Evolutionary conservation across 1,140 invertebrate species (phyloP), one percentile per base, ranked within the genome.

Genomic region (Ceratina japonica): DNA sequence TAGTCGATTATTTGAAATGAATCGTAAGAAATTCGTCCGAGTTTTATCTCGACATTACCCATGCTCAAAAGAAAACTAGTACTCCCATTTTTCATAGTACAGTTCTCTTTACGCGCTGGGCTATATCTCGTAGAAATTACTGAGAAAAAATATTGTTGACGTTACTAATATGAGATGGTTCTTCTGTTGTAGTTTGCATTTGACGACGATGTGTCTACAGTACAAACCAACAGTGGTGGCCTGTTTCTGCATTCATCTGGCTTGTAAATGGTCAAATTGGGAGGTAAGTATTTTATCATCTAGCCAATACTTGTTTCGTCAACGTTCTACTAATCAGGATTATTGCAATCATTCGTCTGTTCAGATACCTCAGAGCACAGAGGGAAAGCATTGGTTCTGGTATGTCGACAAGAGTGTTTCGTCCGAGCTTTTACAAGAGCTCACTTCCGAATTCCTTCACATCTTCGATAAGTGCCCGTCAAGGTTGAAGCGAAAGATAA

Each of bases 251-350:
- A 99, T 99, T 90, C 97, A 99, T 92, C 93, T 99, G 16, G 98
- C 98, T 2, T 98, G 97, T 89, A 99, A 98, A 93, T 99, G 98
- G 98, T 98, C 97, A 12, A 97, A 96, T 89, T 98, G 97, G 96
- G 96, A 97, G 94, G 97, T 97, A 93, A 95, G 93, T 81, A 94
- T 44, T 44, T 10, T 44, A 44, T 44, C 37, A 8, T 44, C 5
- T 44, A 44, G 10, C 10, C 37, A 44, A 10, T 8, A 37, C 52
- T 65, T 58, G 64, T 16, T 15, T 68, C 58, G 44, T 8, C 5
- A 1, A 16, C 31, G 49, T 12, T 24, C 8, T 24, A 27, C 7
- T 8, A 20, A 73, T 59, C 16, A 2, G 12, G 0, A 54, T n/a
- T 3, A 37, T 24, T 4, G 1, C 7, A 49, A 8, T 56, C 70